Conservation (phyloP, 2,797 vertebrate species). For the Spheniscus humboldti region DNA sequence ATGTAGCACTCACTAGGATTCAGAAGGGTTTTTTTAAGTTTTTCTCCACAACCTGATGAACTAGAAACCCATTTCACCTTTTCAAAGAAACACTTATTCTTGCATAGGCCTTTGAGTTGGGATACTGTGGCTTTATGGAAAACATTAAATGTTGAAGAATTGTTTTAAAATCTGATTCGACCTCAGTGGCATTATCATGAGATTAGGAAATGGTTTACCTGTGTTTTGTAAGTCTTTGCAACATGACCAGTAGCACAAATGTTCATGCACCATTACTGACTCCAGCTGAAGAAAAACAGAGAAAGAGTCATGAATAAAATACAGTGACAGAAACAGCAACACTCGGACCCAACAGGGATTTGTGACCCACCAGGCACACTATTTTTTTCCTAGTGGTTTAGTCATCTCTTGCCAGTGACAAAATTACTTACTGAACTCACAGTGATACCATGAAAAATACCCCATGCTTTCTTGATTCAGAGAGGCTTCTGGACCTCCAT, state of each 20-base stretch:
- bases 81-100: not conserved
- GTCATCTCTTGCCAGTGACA: not conserved
- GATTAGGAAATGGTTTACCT: not conserved
- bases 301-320: not conserved
- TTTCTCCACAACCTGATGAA: not conserved
- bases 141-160: not conserved
- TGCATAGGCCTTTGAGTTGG: not conserved
- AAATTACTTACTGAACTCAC: not conserved
- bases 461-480: not conserved
- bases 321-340: not conserved
- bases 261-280: not conserved
- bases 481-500: not conserved
- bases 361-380: not conserved
- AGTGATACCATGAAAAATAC: not conserved
- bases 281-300: not conserved
- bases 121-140: not conserved
- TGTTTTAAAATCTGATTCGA: not conserved
- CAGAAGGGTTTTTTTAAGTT: accelerated
- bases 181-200: not conserved
- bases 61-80: not conserved
- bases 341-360: not conserved
- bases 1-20: not conserved
- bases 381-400: not conserved
- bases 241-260: not conserved
- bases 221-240: not conserved